Percentiles rank a stretch among this genome's conserved stretches.
Evolutionary conservation across 2,113 vertebrate species (phyloP).

Genomic region (Balaenoptera acutorostrata): DNA sequence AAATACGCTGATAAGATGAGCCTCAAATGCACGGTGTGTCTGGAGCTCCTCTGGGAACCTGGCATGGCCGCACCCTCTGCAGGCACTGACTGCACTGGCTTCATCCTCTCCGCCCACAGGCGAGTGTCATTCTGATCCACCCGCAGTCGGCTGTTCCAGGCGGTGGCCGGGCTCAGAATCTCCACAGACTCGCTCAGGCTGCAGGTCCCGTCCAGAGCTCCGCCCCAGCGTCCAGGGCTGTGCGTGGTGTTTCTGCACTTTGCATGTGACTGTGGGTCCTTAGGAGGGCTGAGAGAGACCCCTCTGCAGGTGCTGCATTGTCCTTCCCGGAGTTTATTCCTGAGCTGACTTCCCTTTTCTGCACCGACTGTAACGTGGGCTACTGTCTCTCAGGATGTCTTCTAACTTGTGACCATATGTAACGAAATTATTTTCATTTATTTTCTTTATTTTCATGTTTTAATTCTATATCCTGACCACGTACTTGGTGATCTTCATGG

Average conservation of each 20-base stretch:
- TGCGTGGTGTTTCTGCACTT: fast-evolving
- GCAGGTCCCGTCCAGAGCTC: background rate
- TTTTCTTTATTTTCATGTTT: background rate
- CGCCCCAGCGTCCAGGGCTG: fast-evolving
- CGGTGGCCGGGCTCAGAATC: background rate
- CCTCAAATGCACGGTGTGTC: fast-evolving
- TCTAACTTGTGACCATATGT: background rate
- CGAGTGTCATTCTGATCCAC: background rate
- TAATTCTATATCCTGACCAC: background rate
- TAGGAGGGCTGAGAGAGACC: background rate
- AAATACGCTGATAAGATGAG: background rate
- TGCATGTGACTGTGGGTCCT: background rate
- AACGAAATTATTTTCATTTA: no score
- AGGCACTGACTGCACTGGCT: fast-evolving
- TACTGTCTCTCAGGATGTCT: background rate
- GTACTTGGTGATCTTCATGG: background rate
- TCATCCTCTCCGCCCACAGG: no score
- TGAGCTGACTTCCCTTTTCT: background rate
- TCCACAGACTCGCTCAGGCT: background rate
- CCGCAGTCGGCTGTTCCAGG: fast-evolving
- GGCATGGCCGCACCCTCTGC: background rate
- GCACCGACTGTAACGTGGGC: fast-evolving
- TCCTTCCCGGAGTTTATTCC: no score
- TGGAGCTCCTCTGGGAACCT: background rate
- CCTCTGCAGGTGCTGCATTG: fast-evolving